These are phyloP conservation scores for Leptarthrus brevirostris DNA, from an alignment of 2,888 invertebrate species.

Conservation along the genomic window DNA sequence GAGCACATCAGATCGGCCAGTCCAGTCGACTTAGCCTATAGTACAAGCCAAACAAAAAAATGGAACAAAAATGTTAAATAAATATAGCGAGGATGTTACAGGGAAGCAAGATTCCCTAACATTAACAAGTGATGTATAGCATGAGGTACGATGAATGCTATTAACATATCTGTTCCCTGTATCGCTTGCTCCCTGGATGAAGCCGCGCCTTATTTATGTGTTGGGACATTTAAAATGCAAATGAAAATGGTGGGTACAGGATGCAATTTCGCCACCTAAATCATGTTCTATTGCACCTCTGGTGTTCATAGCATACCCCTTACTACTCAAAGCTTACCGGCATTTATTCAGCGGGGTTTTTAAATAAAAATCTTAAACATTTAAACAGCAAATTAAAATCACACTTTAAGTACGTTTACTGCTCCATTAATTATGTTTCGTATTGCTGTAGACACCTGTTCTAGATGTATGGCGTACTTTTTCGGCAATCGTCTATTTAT, in stretches of 20 bases:
- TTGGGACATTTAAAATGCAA: conserved; percentile 53
- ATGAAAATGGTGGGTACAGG: conserved; percentile 53
- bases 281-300: conserved; percentile 51
- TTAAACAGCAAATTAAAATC: too few relatives aligned
- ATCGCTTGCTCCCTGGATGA: conserved; percentile 19
- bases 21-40: conserved; percentile 10
- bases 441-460: too few relatives aligned
- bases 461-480: too few relatives aligned
- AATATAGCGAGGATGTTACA: conserved; percentile 14
- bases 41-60: not conserved
- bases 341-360: too few relatives aligned
- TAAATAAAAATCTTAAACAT: too few relatives aligned
- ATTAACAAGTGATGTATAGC: conserved; percentile 45
- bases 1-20: conserved; percentile 25
- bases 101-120: conserved; percentile 26
- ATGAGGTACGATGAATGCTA: conserved; percentile 41
- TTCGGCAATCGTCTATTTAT: too few relatives aligned
- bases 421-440: too few relatives aligned
- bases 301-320: conserved; percentile 20
- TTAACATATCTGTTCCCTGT: conserved; percentile 43
- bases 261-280: conserved; percentile 53
- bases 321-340: too few relatives aligned
- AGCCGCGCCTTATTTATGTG: conserved; percentile 50
- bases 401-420: too few relatives aligned
- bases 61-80: conserved; percentile 4